phyloP scores from a whole-genome alignment of 2,113 vertebrate species.

The Trochalopteron elliotii region DNA sequence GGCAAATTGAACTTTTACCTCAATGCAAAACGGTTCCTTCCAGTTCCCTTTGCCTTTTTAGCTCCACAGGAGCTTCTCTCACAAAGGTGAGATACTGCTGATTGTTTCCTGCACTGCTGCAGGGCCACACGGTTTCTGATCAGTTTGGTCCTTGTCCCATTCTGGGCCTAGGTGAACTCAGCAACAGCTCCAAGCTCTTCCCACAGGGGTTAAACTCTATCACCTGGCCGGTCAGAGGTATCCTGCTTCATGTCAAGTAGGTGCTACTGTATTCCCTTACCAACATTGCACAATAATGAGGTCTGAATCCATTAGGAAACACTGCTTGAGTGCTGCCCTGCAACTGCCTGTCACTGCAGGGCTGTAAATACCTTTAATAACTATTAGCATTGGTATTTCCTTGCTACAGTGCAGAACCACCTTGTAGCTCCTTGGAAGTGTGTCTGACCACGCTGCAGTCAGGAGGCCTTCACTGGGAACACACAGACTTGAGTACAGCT shows the following conservation, averaged over 20 bases:
- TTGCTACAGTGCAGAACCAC: neutral
- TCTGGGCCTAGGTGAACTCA: neutral
- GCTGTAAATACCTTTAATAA: neutral
- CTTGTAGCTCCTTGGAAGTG: neutral
- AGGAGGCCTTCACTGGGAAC: neutral
- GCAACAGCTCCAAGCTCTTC: neutral
- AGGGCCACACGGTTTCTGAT: accelerated
- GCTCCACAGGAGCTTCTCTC: neutral
- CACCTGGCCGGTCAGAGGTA: neutral
- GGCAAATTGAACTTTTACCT: neutral
- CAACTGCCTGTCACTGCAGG: neutral
- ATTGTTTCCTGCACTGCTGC: neutral
- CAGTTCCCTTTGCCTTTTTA: neutral
- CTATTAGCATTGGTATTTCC: neutral
- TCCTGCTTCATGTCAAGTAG: neutral
- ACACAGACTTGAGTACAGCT: neutral
- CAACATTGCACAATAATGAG: neutral
- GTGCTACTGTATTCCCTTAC: neutral
- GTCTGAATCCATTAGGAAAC: neutral
- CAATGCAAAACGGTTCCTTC: neutral
- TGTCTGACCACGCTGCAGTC: neutral
- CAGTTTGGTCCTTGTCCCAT: neutral
- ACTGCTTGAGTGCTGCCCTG: neutral
- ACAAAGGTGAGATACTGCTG: neutral
- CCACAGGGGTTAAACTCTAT: neutral